Evolutionary conservation across 2,113 vertebrate genomes (phyloP).

Genomic region (Oophaga pumilio): DNA sequence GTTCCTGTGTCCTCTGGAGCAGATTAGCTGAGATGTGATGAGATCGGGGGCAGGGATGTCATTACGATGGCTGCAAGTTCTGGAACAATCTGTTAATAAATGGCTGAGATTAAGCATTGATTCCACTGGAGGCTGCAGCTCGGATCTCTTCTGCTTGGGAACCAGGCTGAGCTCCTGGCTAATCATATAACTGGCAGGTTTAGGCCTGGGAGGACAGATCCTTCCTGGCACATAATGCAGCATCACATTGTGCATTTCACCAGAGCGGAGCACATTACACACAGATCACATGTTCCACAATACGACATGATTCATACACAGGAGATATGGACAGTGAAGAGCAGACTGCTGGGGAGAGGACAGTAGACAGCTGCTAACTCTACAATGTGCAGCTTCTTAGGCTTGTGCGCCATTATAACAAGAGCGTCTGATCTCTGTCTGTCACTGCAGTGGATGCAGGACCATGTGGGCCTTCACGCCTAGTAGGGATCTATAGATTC

Average conservation of each 20-base stretch:
- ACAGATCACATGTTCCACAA: not conserved
- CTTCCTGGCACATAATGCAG: not conserved
- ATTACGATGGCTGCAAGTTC: not conserved
- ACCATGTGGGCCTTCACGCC: too few relatives aligned
- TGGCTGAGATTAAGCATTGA: not conserved
- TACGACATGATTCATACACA: not conserved
- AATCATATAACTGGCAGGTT: constrained; percentile 3
- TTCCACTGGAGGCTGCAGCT: not conserved
- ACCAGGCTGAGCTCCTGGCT: not conserved
- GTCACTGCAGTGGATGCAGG: too few relatives aligned
- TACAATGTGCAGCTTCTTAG: not conserved
- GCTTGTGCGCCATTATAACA: not conserved
- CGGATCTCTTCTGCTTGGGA: not conserved
- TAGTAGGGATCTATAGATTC: too few relatives aligned
- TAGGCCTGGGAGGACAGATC: not conserved
- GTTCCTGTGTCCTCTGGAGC: not conserved
- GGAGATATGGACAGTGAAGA: not conserved
- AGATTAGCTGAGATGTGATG: not conserved
- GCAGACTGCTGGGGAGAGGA: not conserved
- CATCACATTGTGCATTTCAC: constrained; percentile 1
- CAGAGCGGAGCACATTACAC: not conserved
- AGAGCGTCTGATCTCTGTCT: not conserved
- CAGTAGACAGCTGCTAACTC: not conserved
- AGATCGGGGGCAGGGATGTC: not conserved
- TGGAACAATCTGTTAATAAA: not conserved